Conservation (phyloP, 2,888 invertebrate species). For the Leptinotarsa tumamoca region DNA sequence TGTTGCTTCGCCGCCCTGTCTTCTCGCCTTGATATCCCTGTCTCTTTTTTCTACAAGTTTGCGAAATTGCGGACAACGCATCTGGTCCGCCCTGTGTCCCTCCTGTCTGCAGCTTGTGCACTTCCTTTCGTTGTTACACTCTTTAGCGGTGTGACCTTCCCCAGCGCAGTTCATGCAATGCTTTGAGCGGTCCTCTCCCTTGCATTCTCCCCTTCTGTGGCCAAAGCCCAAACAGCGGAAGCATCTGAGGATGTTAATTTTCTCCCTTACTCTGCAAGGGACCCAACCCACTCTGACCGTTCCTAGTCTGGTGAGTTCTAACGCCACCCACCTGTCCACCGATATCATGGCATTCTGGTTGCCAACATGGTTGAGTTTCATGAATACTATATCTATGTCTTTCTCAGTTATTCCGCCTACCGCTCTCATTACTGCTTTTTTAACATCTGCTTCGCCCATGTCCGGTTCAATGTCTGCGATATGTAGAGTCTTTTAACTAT, state of each 20-base stretch:
- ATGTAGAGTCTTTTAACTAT: background rate
- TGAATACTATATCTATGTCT: background rate
- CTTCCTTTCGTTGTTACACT: background rate
- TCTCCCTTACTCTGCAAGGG: background rate
- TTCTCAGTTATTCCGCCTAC: background rate
- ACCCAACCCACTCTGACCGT: background rate
- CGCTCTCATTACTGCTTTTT: background rate
- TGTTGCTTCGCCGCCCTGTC: background rate
- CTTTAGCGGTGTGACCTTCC: background rate
- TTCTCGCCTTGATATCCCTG: background rate
- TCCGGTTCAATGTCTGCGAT: background rate
- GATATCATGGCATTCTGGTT: background rate
- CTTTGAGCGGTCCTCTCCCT: background rate
- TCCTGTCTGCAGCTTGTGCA: background rate
- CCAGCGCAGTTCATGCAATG: background rate
- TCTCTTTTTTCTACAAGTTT: background rate
- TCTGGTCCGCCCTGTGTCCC: slow-evolving; percentile 9
- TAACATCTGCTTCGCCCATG: background rate
- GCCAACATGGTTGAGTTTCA: background rate
- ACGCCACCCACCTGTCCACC: background rate
- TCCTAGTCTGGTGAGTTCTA: background rate
- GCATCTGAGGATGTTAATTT: background rate
- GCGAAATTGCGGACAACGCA: background rate
- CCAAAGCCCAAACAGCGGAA: background rate
- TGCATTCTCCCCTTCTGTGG: slow-evolving; percentile 5